A percentile compares a stretch with the other conserved stretches of the same genome.
Conservation (phyloP, 2,888 invertebrate species). For the Sarcophaga variegata region DNA sequence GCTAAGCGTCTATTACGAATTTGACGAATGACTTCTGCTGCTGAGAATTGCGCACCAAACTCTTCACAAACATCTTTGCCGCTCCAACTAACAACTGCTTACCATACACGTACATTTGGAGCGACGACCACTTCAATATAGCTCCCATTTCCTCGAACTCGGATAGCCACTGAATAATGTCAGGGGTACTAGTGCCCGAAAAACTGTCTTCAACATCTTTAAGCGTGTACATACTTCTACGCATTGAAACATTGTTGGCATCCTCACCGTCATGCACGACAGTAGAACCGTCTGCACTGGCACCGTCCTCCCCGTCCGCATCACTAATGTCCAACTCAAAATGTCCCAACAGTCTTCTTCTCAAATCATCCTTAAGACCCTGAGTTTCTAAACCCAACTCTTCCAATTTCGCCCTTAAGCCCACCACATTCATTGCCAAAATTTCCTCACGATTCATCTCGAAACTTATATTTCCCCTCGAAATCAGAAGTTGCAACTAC, state of each 20-base stretch:
- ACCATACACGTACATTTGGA: conserved; percentile 29
- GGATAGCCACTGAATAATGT: too few relatives aligned
- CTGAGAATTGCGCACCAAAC: conserved; percentile 49
- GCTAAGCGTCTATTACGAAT: conserved; percentile 49
- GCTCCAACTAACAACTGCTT: too few relatives aligned
- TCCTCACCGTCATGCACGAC: too few relatives aligned
- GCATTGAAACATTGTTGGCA: too few relatives aligned
- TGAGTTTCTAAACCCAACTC: too few relatives aligned
- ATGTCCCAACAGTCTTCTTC: background rate
- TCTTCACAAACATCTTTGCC: conserved; percentile 46
- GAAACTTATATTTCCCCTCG: too few relatives aligned
- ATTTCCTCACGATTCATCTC: conserved; percentile 28
- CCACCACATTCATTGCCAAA: background rate
- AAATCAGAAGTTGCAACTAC: background rate
- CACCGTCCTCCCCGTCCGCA: background rate
- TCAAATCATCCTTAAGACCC: background rate
- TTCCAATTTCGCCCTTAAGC: too few relatives aligned
- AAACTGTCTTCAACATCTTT: conserved; percentile 44
- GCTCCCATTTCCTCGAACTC: conserved; percentile 42
- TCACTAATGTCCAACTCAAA: conserved; percentile 4
- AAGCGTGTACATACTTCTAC: conserved; percentile 22
- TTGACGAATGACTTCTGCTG: conserved; percentile 45
- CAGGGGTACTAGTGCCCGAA: too few relatives aligned
- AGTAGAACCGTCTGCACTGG: too few relatives aligned
- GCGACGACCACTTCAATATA: conserved; percentile 37